Percentiles rank a stretch among this genome's conserved stretches.
phyloP scores from a whole-genome alignment of 2,888 invertebrate genomes.

The Girardia tigrina region DNA sequence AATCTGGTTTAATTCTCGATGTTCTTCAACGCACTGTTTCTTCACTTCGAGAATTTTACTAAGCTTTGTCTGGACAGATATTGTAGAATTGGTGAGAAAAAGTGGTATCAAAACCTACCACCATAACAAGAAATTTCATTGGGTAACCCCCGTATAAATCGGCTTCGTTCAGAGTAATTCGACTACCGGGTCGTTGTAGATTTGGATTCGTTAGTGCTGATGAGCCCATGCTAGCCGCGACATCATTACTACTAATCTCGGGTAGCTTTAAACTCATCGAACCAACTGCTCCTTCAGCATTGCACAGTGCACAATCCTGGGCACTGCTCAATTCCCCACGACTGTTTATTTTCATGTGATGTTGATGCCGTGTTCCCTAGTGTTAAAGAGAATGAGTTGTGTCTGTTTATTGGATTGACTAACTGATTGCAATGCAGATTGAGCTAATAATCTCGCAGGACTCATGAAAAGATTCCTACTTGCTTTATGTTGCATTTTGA shows the following conservation, averaged over 20 bases:
- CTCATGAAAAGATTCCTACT: constrained; percentile 36
- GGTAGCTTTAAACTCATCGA: constrained; percentile 25
- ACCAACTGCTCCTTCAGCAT: constrained; percentile 29
- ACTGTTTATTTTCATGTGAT: constrained; percentile 27
- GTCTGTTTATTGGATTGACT: too few species aligned
- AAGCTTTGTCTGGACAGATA: constrained; percentile 59
- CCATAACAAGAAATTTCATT: constrained; percentile 61
- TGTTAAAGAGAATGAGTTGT: background rate
- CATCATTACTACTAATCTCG: constrained; percentile 18
- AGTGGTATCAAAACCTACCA: constrained; percentile 16
- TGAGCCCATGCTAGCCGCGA: constrained; percentile 29
- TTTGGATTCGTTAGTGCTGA: constrained; percentile 23
- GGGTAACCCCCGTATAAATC: constrained; percentile 66
- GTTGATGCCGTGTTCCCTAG: constrained; percentile 34
- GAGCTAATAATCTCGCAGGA: constrained; percentile 36
- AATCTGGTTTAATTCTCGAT: constrained; percentile 74
- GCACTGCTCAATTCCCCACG: constrained; percentile 30
- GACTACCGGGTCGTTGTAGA: constrained; percentile 38
- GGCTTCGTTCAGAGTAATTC: constrained; percentile 50
- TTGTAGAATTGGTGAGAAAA: background rate
- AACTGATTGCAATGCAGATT: constrained; percentile 35
- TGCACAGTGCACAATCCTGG: constrained; percentile 35
- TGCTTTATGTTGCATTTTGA: constrained; percentile 37
- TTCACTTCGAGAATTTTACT: constrained; percentile 72
- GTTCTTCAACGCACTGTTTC: constrained; percentile 63